phyloP scores from a whole-genome alignment of 2,113 vertebrate species.

The Nerophis lumbriciformis region DNA sequence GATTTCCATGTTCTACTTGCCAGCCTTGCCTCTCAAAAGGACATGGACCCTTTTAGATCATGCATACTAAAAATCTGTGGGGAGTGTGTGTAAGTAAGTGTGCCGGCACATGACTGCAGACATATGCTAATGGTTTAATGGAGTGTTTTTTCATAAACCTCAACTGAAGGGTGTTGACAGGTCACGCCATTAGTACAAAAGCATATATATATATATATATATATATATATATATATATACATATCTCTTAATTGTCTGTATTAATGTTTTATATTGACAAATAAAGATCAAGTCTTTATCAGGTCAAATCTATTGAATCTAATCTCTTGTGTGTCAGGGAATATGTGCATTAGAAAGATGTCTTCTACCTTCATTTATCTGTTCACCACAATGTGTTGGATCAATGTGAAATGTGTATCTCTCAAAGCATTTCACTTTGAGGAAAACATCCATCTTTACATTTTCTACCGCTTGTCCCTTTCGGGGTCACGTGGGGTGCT shows the following conservation, averaged over 20 bases:
- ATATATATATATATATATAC: conserved; percentile 1
- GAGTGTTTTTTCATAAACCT: conserved; percentile 8
- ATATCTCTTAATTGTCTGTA: background rate
- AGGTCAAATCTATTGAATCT: background rate
- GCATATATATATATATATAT: background rate
- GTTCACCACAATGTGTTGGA: too few relatives aligned
- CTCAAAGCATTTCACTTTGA: too few relatives aligned
- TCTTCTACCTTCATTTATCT: too few relatives aligned
- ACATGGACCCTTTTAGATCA: conserved; percentile 38
- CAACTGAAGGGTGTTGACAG: conserved; percentile 15
- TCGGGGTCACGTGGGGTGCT: too few relatives aligned
- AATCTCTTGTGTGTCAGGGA: too few relatives aligned
- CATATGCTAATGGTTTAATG: conserved; percentile 6
- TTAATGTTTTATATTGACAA: background rate
- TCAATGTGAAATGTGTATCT: too few relatives aligned
- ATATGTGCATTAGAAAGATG: too few relatives aligned
- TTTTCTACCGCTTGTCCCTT: too few relatives aligned
- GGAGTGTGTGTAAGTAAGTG: background rate
- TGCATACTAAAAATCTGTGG: conserved; percentile 17
- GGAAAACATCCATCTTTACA: too few relatives aligned
- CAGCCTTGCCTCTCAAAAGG: conserved; percentile 36
- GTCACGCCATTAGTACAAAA: conserved; percentile 19
- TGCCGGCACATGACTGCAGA: conserved; percentile 1
- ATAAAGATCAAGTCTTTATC: background rate
- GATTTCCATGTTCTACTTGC: conserved; percentile 56